Conservation (phyloP, 2,113 vertebrate species). For the Pachypanchax playfairii region DNA sequence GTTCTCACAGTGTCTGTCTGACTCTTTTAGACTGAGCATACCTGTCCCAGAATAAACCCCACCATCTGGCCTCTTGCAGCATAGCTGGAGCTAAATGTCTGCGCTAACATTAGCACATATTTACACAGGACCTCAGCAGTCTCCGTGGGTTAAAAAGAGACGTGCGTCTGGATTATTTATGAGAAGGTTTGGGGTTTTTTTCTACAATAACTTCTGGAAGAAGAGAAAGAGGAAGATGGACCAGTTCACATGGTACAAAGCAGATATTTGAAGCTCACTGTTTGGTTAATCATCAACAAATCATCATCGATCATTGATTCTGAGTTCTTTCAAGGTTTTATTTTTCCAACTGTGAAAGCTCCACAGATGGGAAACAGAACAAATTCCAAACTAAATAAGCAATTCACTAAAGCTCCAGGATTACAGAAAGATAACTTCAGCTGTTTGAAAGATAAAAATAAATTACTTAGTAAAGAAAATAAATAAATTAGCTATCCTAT, state of each 20-base stretch:
- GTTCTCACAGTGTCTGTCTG: background rate
- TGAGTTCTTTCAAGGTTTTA: no score
- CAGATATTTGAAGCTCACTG: no score
- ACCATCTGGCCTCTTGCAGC: constrained; percentile 29
- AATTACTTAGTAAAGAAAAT: no score
- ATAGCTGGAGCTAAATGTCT: constrained; percentile 34
- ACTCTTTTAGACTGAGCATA: constrained; percentile 31
- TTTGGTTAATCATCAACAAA: no score
- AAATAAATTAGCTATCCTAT: no score
- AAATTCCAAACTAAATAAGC: no score
- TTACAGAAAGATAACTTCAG: no score
- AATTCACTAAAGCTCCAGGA: background rate
- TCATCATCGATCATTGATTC: no score
- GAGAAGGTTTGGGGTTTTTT: constrained; percentile 24
- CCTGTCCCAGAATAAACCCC: constrained; percentile 63
- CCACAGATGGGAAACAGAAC: no score
- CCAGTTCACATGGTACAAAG: background rate
- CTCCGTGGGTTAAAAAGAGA: constrained; percentile 43
- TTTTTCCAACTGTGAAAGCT: no score
- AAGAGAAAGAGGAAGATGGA: background rate
- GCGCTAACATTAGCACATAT: constrained; percentile 67
- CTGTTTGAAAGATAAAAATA: no score
- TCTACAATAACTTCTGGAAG: constrained; percentile 5
- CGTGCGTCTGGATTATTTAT: constrained; percentile 53
- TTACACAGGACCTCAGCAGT: constrained; percentile 28